These are phyloP conservation scores for Noctuana brunneofusca DNA, from an alignment of 2,888 invertebrate species.

Conservation along the genomic window DNA sequence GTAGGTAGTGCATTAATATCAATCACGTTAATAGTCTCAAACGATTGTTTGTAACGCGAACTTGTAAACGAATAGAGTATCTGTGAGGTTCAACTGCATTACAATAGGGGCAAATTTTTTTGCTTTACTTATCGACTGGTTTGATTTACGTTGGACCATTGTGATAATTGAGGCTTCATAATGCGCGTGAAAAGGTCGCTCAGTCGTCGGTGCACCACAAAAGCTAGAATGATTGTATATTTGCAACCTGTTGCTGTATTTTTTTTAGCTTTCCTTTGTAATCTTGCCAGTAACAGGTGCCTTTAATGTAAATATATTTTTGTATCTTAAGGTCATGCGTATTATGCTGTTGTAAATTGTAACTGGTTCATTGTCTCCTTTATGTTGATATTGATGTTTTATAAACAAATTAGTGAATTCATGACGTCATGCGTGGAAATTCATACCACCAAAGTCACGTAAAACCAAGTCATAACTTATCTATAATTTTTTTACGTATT, in stretches of 20 bases:
- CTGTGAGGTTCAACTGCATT: constrained; percentile 19
- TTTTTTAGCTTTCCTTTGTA: neutral
- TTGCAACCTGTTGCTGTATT: constrained; percentile 3
- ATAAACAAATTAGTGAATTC: no score
- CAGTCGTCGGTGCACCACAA: neutral
- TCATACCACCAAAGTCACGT: no score
- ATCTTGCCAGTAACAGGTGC: neutral
- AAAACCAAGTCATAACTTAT: no score
- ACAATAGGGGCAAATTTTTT: constrained; percentile 27
- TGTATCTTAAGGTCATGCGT: neutral
- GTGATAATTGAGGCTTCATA: constrained; percentile 16
- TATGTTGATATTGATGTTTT: no score
- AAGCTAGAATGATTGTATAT: constrained; percentile 7
- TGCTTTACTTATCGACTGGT: no score
- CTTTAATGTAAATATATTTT: neutral
- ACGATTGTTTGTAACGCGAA: constrained; percentile 16
- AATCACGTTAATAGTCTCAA: constrained; percentile 27
- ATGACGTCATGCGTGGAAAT: no score
- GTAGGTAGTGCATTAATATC: constrained; percentile 4
- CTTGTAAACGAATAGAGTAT: constrained; percentile 6
- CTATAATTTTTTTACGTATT: no score
- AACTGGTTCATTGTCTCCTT: no score
- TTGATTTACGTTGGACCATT: constrained; percentile 23
- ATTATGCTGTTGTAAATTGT: no score
- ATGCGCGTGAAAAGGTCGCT: constrained; percentile 4